Evolutionary conservation across 2,113 vertebrate species (phyloP), one percentile per base, ranked within the genome.

Genomic region (Neogale vison): DNA sequence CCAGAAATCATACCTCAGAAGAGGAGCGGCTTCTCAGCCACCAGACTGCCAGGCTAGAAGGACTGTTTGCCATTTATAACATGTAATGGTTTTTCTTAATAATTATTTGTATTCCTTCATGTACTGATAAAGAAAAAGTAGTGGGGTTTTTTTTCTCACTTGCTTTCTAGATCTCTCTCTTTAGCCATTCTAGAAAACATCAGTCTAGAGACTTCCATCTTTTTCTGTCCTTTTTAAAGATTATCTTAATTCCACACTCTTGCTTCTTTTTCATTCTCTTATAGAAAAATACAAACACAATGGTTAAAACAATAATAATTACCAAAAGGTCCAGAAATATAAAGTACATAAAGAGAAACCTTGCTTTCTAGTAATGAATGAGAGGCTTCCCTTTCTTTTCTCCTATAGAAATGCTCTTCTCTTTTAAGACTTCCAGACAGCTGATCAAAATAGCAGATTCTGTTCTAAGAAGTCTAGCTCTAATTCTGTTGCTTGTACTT

Each of bases 361-460:
- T 77, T 90, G 12, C 42, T 52, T 91, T 93, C 76, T 42, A 91
- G 61, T 96, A 85, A 93, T 36, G 57, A 34, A 90, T 81, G 20
- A 90, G 47, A 97, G 81, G 2, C 80, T 29, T 93, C 55, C 82
- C 13, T 91, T 61, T 83, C 34, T 31, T 80, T 45, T 93, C 39
- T 74, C 81, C 65, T 39, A 42, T 14, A 67, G 50, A 93, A 91
- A 77, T 69, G 26, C 8, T 79, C 87, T 91, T 74, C 74, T 45
- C 74, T 88, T 81, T 96, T 50, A 77, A 39, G 81, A 59, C 39
- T 83, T 59, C 23, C 59, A 52, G 83, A 95, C 23, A 79, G 42
- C 69, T 84, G 89, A 92, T 77, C 93, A 89, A 77, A 92, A 79
- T 23, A 95, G 82, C 84, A 96, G 61, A 63, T 61, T 77, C 69